phyloP scores from a whole-genome alignment of 1,140 invertebrate species.

The Drosophila lowei region DNA sequence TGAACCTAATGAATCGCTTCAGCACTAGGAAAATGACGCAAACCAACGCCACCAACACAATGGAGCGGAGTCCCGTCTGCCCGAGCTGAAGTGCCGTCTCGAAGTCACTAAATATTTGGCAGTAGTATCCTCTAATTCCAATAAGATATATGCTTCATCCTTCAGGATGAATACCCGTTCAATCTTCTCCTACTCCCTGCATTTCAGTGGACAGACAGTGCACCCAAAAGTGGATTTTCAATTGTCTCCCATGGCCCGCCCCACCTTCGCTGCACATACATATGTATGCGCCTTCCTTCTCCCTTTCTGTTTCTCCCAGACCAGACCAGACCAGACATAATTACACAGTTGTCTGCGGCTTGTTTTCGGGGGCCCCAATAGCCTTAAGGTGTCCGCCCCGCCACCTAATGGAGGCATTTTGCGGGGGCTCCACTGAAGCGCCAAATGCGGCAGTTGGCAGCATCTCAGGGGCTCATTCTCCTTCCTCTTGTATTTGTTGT shows the following conservation, averaged over 20 bases:
- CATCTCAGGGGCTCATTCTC: too few relatives aligned
- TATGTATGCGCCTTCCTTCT: slow-evolving; percentile 20
- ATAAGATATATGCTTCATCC: too few relatives aligned
- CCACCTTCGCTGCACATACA: slow-evolving; percentile 4
- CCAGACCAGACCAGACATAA: slow-evolving; percentile 10
- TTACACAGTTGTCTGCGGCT: slow-evolving; percentile 4
- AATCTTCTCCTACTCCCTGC: not conserved
- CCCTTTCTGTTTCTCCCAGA: slow-evolving; percentile 14
- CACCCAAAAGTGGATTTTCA: too few relatives aligned
- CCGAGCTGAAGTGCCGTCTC: too few relatives aligned
- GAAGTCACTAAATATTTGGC: too few relatives aligned
- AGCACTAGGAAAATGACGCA: slow-evolving; percentile 1
- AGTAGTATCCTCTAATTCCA: too few relatives aligned
- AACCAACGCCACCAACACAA: too few relatives aligned
- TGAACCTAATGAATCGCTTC: too few relatives aligned
- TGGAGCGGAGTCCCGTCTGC: too few relatives aligned
- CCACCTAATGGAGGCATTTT: slow-evolving; percentile 43
- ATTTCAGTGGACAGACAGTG: too few relatives aligned
- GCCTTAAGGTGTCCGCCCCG: slow-evolving; percentile 29
- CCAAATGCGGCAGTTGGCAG: slow-evolving; percentile 16
- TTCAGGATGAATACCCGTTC: not conserved
- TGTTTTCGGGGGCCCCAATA: slow-evolving; percentile 25
- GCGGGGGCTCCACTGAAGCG: slow-evolving; percentile 26
- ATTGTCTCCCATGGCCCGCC: slow-evolving; percentile 8
- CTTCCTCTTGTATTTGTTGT: too few relatives aligned